Evolutionary conservation across 2,797 vertebrate genomes (phyloP).

Genomic region (Sebastes taczanowskii): DNA sequence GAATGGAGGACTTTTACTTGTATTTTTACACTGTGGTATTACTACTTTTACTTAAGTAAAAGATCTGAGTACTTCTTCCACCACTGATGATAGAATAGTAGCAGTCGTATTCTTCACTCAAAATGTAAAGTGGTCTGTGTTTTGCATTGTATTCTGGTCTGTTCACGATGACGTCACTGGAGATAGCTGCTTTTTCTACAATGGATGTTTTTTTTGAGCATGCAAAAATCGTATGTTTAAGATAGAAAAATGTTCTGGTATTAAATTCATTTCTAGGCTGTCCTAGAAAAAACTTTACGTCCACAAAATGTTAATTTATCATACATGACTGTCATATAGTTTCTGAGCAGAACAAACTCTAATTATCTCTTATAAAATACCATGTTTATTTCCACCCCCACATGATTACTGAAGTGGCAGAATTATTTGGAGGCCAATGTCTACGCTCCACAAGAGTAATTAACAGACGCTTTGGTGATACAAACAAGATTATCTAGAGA

Average conservation of each 20-base stretch:
- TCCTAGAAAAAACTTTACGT: background rate
- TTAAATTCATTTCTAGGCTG: background rate
- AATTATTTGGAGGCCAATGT: slow-evolving; percentile 5
- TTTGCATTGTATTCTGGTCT: background rate
- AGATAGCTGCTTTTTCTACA: background rate
- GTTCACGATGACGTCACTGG: background rate
- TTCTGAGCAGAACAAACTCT: background rate
- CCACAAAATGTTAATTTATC: background rate
- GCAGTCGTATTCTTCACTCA: background rate
- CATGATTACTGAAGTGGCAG: background rate
- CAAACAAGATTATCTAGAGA: slow-evolving; percentile 1
- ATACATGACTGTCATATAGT: background rate
- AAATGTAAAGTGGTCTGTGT: background rate
- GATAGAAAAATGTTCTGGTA: background rate
- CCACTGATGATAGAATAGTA: background rate
- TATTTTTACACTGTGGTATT: too few species aligned
- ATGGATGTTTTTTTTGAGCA: background rate
- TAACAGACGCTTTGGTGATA: background rate
- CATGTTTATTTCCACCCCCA: background rate
- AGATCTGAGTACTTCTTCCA: too few species aligned
- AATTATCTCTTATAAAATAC: background rate
- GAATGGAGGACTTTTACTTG: too few species aligned
- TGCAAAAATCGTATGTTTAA: background rate
- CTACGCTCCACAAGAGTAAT: slow-evolving; percentile 8
- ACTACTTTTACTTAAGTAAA: too few species aligned